phyloP scores from a whole-genome alignment of 2,797 vertebrate species.

The Anas bernieri region DNA sequence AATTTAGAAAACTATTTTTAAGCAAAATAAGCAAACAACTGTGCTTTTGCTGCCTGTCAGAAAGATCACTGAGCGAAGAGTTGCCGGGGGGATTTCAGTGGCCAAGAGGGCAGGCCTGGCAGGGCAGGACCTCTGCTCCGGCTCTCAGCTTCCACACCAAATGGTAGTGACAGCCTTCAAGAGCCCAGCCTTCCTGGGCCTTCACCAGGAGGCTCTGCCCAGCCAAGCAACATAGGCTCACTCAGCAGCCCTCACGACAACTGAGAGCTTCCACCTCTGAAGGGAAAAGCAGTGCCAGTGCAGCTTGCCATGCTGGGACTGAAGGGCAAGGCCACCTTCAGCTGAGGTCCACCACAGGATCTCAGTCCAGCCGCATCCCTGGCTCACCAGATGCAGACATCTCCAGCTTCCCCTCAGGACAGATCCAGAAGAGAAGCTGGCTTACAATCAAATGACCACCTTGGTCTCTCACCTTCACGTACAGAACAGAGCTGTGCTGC shows the following conservation, averaged over 20 bases:
- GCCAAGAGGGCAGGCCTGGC: conserved; percentile 5
- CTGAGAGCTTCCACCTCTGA: not conserved
- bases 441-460: not conserved
- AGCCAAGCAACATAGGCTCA: not conserved
- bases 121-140: conserved; percentile 26
- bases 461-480: not conserved
- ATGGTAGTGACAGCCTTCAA: not conserved
- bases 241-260: not conserved
- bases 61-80: conserved; percentile 29
- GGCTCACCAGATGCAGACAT: not conserved
- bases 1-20: conserved; percentile 66
- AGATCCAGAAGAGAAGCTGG: not conserved
- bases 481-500: accelerated
- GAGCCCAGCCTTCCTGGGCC: accelerated
- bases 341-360: not conserved
- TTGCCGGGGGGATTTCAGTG: conserved; percentile 15
- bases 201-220: not conserved
- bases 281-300: not conserved
- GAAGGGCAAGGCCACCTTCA: not conserved
- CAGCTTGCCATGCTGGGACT: not conserved
- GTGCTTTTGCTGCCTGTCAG: conserved; percentile 45
- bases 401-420: not conserved
- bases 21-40: conserved; percentile 49
- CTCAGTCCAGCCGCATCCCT: not conserved
- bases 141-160: not conserved